A percentile compares a stretch with the other conserved stretches of the same genome.
Conservation (phyloP, 2,888 invertebrate genomes). For the Dryadula phaetusa region DNA sequence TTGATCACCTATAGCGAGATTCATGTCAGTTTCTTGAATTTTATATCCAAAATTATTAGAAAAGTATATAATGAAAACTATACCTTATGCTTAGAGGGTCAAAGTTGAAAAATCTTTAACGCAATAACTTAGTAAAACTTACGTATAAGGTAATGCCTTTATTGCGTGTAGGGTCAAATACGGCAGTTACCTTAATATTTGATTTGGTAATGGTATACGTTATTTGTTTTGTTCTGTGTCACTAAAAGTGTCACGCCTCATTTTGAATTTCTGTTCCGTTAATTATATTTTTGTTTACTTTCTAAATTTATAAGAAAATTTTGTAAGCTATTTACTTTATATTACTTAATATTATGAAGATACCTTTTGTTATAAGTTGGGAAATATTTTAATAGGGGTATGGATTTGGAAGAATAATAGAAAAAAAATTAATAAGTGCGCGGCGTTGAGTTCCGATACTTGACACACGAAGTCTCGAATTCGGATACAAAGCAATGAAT, state of each 20-base stretch:
- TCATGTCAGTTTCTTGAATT: slow-evolving; percentile 2
- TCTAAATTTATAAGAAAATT: too few species aligned
- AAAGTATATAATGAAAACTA: background rate
- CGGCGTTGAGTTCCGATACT: too few species aligned
- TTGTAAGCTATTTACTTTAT: too few species aligned
- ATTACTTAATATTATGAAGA: too few species aligned
- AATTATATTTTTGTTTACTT: background rate
- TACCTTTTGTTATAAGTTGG: too few species aligned
- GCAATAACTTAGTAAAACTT: background rate
- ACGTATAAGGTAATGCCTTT: slow-evolving; percentile 26
- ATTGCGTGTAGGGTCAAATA: slow-evolving; percentile 35
- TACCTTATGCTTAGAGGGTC: background rate
- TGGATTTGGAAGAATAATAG: too few species aligned
- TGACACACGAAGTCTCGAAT: too few species aligned
- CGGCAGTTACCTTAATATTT: slow-evolving; percentile 32
- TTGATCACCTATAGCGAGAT: slow-evolving; percentile 19
- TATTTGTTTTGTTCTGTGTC: slow-evolving; percentile 10
- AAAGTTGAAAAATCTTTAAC: background rate
- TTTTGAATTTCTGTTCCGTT: background rate
- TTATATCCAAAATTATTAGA: background rate
- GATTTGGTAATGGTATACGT: slow-evolving; percentile 25
- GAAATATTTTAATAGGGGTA: too few species aligned
- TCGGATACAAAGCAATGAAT: too few species aligned
- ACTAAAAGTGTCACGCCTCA: background rate
- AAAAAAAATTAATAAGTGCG: too few species aligned